A percentile compares a stretch with the other conserved stretches of the same genome.
These are phyloP conservation scores for Labeo calbasu DNA, from an alignment of 2,797 vertebrate species.

Conservation along the genomic window DNA sequence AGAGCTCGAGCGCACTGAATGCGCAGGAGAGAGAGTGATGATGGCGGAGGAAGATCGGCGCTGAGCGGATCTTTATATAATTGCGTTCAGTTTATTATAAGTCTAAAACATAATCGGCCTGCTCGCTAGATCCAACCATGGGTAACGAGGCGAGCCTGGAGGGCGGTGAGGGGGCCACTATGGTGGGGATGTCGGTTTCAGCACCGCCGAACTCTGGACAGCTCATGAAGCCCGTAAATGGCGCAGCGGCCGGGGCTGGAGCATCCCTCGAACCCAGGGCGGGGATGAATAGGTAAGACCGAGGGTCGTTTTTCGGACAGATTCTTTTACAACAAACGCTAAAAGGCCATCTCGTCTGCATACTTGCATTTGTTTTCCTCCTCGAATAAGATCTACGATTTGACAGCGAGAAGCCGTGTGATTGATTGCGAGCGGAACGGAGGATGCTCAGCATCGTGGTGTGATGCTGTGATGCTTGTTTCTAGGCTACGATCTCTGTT, in stretches of 20 bases:
- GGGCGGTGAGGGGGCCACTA: constrained; percentile 75
- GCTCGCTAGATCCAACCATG: constrained; percentile 66
- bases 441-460: background rate
- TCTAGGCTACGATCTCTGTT: constrained; percentile 11
- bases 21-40: constrained; percentile 57
- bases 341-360: background rate
- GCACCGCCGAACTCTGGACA: constrained; percentile 74
- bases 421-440: background rate
- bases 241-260: constrained; percentile 78
- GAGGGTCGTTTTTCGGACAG: background rate
- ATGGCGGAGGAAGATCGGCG: constrained; percentile 70
- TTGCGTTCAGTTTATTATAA: constrained; percentile 24
- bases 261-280: constrained; percentile 75
- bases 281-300: constrained; percentile 74
- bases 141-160: constrained; percentile 85
- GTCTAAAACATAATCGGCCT: constrained; percentile 36
- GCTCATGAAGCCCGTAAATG: constrained; percentile 80
- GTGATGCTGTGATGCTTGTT: constrained; percentile 21
- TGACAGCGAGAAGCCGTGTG: constrained; percentile 5
- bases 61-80: constrained; percentile 58
- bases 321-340: background rate
- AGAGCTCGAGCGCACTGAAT: constrained; percentile 47
- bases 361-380: background rate
- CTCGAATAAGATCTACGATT: background rate
- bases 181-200: constrained; percentile 73